These are phyloP conservation scores for Hydropotes inermis DNA, from an alignment of 2,113 vertebrate genomes.

Conservation along the genomic window DNA sequence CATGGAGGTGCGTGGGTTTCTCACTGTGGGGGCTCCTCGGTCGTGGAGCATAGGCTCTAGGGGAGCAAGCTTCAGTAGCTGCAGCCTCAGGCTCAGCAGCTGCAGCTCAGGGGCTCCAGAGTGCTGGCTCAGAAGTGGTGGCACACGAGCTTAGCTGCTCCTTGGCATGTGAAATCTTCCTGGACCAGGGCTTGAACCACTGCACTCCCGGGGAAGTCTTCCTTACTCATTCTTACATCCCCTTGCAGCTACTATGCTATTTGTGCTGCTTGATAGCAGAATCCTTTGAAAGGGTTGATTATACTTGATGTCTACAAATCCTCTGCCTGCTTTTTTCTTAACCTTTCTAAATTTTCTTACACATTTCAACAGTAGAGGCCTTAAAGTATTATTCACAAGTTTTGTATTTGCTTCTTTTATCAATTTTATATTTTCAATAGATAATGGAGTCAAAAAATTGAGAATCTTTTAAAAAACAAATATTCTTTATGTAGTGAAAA, in stretches of 20 bases:
- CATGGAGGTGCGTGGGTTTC: not conserved
- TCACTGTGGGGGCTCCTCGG: not conserved
- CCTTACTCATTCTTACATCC: not conserved
- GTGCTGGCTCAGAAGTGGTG: not conserved
- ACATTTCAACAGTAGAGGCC: not conserved
- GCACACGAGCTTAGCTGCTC: fast-evolving
- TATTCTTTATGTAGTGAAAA: not conserved
- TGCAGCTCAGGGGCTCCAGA: not conserved
- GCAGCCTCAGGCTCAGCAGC: fast-evolving
- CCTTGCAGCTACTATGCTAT: not conserved
- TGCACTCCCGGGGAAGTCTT: not conserved
- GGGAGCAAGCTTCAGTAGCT: not conserved
- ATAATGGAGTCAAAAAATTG: not conserved
- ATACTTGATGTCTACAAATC: not conserved
- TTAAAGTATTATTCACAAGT: not conserved
- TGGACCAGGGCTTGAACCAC: not conserved
- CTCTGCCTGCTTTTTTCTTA: not conserved
- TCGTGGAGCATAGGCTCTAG: not conserved
- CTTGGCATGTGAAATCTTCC: not conserved
- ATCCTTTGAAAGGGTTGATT: not conserved
- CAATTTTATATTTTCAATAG: not conserved
- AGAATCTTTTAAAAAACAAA: not conserved
- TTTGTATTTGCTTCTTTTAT: not conserved
- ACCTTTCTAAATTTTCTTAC: not conserved
- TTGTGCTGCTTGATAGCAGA: not conserved